Evolutionary conservation across 2,888 invertebrate genomes (phyloP).

Genomic region (Caenorhabditis doughertyi): DNA sequence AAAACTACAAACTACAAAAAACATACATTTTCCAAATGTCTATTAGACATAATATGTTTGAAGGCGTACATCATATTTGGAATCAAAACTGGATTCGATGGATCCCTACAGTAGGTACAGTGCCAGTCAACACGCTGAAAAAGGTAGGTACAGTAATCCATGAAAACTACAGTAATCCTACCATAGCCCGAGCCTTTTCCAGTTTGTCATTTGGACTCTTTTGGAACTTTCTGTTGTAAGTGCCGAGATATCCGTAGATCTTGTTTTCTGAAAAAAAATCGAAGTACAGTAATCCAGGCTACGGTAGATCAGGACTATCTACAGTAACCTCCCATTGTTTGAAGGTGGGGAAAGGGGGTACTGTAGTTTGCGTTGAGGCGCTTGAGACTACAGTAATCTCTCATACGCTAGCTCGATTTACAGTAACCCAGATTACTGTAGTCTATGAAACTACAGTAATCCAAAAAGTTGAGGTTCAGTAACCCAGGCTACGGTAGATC

Average conservation of each 20-base stretch:
- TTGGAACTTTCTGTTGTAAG: neutral
- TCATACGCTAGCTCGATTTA: too few species aligned
- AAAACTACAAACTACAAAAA: neutral
- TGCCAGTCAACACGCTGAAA: neutral
- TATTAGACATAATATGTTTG: neutral
- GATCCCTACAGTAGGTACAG: neutral
- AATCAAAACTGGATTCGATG: neutral
- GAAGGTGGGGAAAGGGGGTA: too few species aligned
- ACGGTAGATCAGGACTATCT: too few species aligned
- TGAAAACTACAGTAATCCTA: neutral
- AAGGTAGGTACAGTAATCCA: too few species aligned
- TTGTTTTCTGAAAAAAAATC: neutral
- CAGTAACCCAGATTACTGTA: too few species aligned
- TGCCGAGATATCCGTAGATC: neutral
- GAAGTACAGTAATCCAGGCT: too few species aligned
- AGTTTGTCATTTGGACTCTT: neutral
- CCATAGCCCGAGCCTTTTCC: neutral
- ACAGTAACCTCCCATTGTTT: too few species aligned
- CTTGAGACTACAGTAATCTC: too few species aligned
- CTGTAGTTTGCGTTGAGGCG: too few species aligned
- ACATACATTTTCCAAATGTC: neutral
- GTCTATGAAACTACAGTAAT: too few species aligned
- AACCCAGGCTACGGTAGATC: too few species aligned
- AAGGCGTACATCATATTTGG: neutral
- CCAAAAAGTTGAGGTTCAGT: too few species aligned